Evolutionary conservation across 2,888 invertebrate genomes (phyloP).

Genomic region (Ochlodes sylvanus): DNA sequence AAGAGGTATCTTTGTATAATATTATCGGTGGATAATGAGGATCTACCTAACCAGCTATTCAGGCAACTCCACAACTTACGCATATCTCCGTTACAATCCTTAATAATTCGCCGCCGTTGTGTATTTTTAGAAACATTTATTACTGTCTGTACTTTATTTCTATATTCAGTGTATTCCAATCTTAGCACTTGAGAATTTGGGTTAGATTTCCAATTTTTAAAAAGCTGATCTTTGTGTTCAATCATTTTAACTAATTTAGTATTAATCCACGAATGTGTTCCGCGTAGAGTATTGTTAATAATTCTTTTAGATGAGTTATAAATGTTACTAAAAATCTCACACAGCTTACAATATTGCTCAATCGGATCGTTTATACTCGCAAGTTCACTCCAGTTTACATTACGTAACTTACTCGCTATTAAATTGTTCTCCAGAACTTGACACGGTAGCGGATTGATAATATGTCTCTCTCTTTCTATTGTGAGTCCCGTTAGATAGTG

Average conservation of each 20-base stretch:
- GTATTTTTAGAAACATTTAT: slow-evolving; percentile 8
- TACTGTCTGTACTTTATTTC: background rate
- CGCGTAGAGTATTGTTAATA: background rate
- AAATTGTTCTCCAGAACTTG: background rate
- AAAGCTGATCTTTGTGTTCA: background rate
- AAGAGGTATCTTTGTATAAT: background rate
- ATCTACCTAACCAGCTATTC: background rate
- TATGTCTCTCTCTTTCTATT: background rate
- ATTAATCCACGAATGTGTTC: background rate
- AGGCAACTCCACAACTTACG: background rate
- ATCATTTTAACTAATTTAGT: background rate
- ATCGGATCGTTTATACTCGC: background rate
- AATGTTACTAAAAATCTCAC: background rate
- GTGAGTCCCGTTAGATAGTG: background rate
- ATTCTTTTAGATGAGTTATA: background rate
- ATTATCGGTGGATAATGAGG: background rate
- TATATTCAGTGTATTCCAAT: background rate
- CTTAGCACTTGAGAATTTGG: background rate
- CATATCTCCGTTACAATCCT: background rate
- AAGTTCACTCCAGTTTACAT: background rate
- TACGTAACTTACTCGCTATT: background rate
- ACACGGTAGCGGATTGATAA: background rate
- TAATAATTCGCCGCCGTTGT: background rate
- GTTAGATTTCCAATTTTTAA: slow-evolving; percentile 12
- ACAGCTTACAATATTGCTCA: background rate